phyloP scores from a whole-genome alignment of 2,113 vertebrate species.

The Gobio gobio region DNA sequence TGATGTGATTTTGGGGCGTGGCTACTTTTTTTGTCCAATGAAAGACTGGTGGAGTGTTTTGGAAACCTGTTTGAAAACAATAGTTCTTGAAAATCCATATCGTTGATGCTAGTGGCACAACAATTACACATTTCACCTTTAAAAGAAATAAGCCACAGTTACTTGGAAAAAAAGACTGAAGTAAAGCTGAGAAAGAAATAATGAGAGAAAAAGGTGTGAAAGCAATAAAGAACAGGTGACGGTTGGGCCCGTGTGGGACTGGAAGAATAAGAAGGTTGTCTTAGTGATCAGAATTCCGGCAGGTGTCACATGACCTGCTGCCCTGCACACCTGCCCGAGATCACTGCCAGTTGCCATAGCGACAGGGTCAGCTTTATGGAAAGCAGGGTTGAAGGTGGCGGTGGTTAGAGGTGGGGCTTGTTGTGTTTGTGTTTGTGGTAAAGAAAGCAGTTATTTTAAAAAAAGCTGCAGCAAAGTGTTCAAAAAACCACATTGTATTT shows the following conservation, averaged over 20 bases:
- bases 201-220: constrained; percentile 30
- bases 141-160: not conserved
- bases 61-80: not conserved
- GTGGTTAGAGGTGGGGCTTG: constrained; percentile 69
- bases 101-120: not conserved
- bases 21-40: not conserved
- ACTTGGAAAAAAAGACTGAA: constrained; percentile 4
- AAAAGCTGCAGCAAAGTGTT: constrained; percentile 54
- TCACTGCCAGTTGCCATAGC: constrained; percentile 79
- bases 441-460: constrained; percentile 75
- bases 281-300: constrained; percentile 71
- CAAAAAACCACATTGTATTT: constrained; percentile 16
- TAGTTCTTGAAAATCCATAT: not conserved
- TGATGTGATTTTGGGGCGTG: not conserved
- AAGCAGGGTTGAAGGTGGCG: constrained; percentile 71
- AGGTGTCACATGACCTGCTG: constrained; percentile 79
- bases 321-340: constrained; percentile 80
- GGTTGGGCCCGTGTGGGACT: constrained; percentile 64
- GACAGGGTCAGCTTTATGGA: constrained; percentile 77
- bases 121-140: not conserved
- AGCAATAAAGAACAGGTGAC: constrained; percentile 19
- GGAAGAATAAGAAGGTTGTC: constrained; percentile 69
- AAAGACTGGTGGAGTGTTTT: not conserved
- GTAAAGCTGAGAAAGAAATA: constrained; percentile 26
- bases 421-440: constrained; percentile 62